phyloP scores from a whole-genome alignment of 2,888 invertebrate species.

The Zele albiditarsus region DNA sequence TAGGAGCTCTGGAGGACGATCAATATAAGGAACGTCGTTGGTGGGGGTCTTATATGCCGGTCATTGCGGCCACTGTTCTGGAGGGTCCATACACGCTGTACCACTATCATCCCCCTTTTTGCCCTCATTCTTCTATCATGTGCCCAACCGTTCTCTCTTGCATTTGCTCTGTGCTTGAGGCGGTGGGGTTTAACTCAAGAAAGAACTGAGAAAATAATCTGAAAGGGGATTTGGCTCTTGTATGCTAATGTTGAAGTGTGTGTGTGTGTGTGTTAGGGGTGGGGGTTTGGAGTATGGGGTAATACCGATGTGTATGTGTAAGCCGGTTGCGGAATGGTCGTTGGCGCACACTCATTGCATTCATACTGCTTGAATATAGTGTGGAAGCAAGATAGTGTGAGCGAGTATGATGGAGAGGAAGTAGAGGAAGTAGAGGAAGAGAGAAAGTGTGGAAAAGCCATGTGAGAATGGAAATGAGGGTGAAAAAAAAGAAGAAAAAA shows the following conservation, averaged over 20 bases:
- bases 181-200: constrained; percentile 66
- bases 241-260: constrained; percentile 25
- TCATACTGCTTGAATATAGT: background rate
- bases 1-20: constrained; percentile 69
- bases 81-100: constrained; percentile 45
- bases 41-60: constrained; percentile 69
- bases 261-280: constrained; percentile 14
- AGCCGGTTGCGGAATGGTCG: constrained; percentile 6
- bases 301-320: background rate
- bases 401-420: constrained; percentile 3
- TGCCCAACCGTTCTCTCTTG: constrained; percentile 50
- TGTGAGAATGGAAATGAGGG: constrained; percentile 27
- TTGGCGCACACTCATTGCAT: constrained; percentile 19
- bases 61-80: constrained; percentile 67
- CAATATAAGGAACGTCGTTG: constrained; percentile 69
- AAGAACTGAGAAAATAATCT: constrained; percentile 71
- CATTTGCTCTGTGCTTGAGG: constrained; percentile 63
- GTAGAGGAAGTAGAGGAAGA: constrained; percentile 35
- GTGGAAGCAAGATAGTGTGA: constrained; percentile 47
- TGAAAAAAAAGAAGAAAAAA: constrained; percentile 24
- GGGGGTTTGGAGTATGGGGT: background rate
- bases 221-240: constrained; percentile 46
- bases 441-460: constrained; percentile 52
- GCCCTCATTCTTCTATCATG: background rate
- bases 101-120: background rate